Base-by-base conservation (phyloP, 2,888 invertebrate species). In the Heliconius sara region DNA sequence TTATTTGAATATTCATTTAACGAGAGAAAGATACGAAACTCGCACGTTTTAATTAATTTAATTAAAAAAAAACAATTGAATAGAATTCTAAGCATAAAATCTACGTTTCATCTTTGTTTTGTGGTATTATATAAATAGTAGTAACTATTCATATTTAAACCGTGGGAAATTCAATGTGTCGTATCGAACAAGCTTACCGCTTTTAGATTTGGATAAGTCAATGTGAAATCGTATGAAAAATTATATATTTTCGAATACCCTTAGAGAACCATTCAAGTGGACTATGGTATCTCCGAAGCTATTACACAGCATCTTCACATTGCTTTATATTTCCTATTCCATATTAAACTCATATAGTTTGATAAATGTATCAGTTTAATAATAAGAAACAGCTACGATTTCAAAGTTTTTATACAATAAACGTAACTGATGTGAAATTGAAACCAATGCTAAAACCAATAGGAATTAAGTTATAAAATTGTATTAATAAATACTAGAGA, bases 151-250 rank as follows among this genome's bases (percentile, higher is more conserved):
- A 73, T 25, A 39, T 60, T 73, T 39, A 34, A 73, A 16, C 34
- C 73, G 73, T 73, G 73, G 60, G 73, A 73, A 63, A 79, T 52
- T 30, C 65, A 79, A 81, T 81, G 77, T 81, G 71, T 76, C 67
- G 81, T 65, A 76, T 81, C 72, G 72, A 60, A 73, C 34, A 57
- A 73, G 57, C 72, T 73, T 73, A 73, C 39, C n/a, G 34, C 73
- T 73, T 34, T 73, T 60, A 73, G 34, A 52, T 57, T 79, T 68
- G 63, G 47, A n/a, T 75, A 76, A 74, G 74, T 80, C 78, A 86
- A 89, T 91, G 94, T 94, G 93, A 92, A 95, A 94, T 95, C 93
- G 92, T 85, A 93, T 92, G 95, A 93, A 94, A 95, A 94, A 93
- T 92, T 92, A 93, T 93, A 89, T 91, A 91, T 93, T 95, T 95